Evolutionary conservation across 1,140 invertebrate species (phyloP), one percentile per base, ranked within the genome.

Genomic region (Potamilus streckersoni): DNA sequence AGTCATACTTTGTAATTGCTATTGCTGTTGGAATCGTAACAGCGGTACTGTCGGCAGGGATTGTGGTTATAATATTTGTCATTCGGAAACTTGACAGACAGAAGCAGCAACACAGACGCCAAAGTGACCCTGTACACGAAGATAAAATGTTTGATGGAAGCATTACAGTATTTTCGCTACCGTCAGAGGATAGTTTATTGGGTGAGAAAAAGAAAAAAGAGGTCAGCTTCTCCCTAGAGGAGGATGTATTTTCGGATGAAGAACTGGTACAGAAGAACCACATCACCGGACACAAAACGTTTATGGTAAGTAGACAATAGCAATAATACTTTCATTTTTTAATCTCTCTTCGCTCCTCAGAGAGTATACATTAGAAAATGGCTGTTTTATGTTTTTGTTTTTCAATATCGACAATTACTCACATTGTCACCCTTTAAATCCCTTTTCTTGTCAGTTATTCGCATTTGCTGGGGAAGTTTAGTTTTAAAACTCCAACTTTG

Each of bases 221-320:
- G 58, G 75, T 77, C 15, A 77, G 75, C 55, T 77, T 77, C 49
- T 77, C 75, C 17, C 58, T 77, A 23, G 75, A 77, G 31, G 75
- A 77, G 62, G 75, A 77, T 72, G 75, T 77, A 27, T 77, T 77
- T 68, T 77, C 75, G 13, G 75, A 77, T 58, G 75, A 77, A 58
- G 75, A 77, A 57, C 65, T 77, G 6, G 66, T 77, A 16, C 64
- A 68, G n/a, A 77, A 77, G 62, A 72, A 0, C 38, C 6, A 49
- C 6, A 49, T 4, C 38, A 49, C 38, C 4, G 38, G 11, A 49
- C 38, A 49, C 38, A 49, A 49, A 49, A 49, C 38, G 6, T 77
- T 72, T 62, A 77, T 72, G 70, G 75, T 77, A 65, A 77, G 75
- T 77, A 72, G 27, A 31, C 5, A 8, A 11, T 8, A 49, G 4